A percentile compares a stretch with the other conserved stretches of the same genome.
phyloP scores from a whole-genome alignment of 2,113 vertebrate species.

The Myotis davidii region DNA sequence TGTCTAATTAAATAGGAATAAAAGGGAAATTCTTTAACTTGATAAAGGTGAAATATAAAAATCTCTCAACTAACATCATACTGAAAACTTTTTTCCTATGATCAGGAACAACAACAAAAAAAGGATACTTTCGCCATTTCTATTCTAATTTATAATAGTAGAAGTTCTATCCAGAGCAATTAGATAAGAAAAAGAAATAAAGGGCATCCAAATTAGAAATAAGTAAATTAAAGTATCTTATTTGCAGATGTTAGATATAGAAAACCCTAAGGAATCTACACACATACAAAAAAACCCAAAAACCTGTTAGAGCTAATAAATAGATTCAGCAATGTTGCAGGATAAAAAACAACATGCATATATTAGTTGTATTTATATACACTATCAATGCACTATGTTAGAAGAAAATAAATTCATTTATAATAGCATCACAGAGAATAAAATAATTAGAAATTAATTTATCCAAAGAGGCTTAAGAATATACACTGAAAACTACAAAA shows the following conservation, averaged over 20 bases:
- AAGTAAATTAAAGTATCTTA: not conserved
- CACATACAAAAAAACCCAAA: not conserved
- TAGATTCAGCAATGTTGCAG: not conserved
- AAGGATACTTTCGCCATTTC: not conserved
- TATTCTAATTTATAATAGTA: not conserved
- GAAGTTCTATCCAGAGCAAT: not conserved
- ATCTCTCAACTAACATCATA: not conserved
- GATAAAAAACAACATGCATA: not conserved
- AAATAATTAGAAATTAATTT: not conserved
- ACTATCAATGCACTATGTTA: not conserved
- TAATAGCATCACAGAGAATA: not conserved
- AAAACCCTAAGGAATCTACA: not conserved
- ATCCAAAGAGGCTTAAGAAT: not conserved
- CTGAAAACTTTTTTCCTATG: not conserved
- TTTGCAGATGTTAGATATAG: not conserved
- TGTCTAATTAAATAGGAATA: not conserved
- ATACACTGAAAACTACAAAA: not conserved
- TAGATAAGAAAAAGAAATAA: not conserved
- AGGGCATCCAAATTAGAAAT: not conserved
- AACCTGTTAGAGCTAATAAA: not conserved
- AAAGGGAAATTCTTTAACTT: not conserved
- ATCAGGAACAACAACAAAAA: not conserved
- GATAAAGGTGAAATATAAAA: not conserved
- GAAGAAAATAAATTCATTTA: not conserved
- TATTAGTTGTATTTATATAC: not conserved